Evolutionary conservation across 2,797 vertebrate genomes (phyloP), one percentile per base, ranked within the genome.

Genomic region (Betta splendens): DNA sequence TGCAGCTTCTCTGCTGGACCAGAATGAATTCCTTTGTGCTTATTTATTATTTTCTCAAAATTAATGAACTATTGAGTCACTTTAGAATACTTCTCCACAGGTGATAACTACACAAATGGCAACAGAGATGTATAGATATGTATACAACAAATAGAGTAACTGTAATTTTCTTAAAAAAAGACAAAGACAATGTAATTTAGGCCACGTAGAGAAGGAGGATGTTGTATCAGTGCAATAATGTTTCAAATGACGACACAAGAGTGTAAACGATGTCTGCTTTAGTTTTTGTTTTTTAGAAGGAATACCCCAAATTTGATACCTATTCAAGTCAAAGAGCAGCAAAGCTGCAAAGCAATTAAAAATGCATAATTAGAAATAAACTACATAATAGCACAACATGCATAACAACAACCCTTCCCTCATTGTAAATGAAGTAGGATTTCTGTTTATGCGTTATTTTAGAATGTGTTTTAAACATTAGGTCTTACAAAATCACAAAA

Each of bases 41-140:
- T 3, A 38, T 28, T 43, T 21, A 63, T 56, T 50, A 5, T 40
- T 20, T 9, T 51, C 6, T 71, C 2, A 55, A 53, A 64, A 55
- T 38, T 1, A 47, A 33, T 16, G 9, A 26, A 58, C 61, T 43
- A 46, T 49, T 16, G 29, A 44, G 37, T 58, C 10, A 1, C 54
- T 59, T 56, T 57, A 42, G 37, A 56, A 44, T 32, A 20, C 35
- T 3, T n/a, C 22, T 46, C 47, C 15, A n/a, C 32, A 49, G 18
- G 59, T 16, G 29, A 25, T 12, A 42, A 48, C 45, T 16, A 40
- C 45, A 7, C 25, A 53, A 47, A 39, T 5, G 3, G 13, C 18
- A 16, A 51, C 59, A 17, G 5, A 35, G 9, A 22, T 42, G 18
- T n/a, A 39, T 42, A 23, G 1, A 13, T 47, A 18, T 42, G 44